Evolutionary conservation across 2,888 invertebrate species (phyloP).

Genomic region (Scaeva pyrastri): DNA sequence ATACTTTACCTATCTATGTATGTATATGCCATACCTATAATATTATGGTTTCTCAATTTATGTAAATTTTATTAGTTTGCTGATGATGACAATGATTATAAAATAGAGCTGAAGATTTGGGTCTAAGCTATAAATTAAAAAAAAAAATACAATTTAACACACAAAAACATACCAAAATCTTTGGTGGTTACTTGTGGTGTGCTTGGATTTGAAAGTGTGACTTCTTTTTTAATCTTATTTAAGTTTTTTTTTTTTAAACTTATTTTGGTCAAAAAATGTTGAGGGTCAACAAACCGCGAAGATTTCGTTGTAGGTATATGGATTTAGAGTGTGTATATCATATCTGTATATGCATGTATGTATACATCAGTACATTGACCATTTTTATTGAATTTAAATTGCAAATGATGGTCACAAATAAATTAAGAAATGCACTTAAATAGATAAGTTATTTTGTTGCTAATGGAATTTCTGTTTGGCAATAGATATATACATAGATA

Average conservation of each 20-base stretch:
- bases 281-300: slow-evolving; percentile 59
- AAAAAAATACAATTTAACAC: not conserved
- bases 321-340: no score
- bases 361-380: slow-evolving; percentile 28
- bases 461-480: not conserved
- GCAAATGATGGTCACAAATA: not conserved
- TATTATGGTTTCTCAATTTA: slow-evolving; percentile 64
- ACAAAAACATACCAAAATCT: slow-evolving; percentile 23
- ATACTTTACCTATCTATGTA: no score
- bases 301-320: no score
- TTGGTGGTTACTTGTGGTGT: slow-evolving; percentile 48
- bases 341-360: not conserved
- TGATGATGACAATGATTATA: slow-evolving; percentile 66
- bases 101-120: slow-evolving; percentile 47
- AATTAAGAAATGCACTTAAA: slow-evolving; percentile 22
- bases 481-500: not conserved
- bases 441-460: slow-evolving; percentile 14
- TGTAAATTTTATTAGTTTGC: slow-evolving; percentile 51
- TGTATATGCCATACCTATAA: no score
- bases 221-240: slow-evolving; percentile 24
- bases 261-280: slow-evolving; percentile 13
- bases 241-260: slow-evolving; percentile 1
- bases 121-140: slow-evolving; percentile 56
- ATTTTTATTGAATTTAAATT: slow-evolving; percentile 30
- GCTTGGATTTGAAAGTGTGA: slow-evolving; percentile 46